phyloP scores from a whole-genome alignment of 2,888 invertebrate species.

The Oscheius sp. region DNA sequence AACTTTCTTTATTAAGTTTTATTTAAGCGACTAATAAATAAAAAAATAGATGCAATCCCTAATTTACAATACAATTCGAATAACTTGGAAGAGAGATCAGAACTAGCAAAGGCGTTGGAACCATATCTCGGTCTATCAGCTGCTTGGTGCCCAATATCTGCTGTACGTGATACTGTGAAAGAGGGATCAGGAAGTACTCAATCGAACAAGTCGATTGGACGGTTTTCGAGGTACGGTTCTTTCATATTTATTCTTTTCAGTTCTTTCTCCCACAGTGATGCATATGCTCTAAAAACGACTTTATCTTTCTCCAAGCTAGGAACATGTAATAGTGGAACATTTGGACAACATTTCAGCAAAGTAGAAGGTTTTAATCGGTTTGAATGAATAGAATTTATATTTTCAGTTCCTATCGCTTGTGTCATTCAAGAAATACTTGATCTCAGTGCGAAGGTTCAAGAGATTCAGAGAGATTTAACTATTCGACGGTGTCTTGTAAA shows the following conservation, averaged over 20 bases:
- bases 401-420: slow-evolving; percentile 41
- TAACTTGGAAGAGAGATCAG: slow-evolving; percentile 33
- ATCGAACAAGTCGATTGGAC: slow-evolving; percentile 39
- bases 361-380: slow-evolving; percentile 46
- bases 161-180: slow-evolving; percentile 26
- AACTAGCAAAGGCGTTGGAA: slow-evolving; percentile 46
- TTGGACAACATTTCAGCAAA: slow-evolving; percentile 62
- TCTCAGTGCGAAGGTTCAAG: slow-evolving; percentile 75
- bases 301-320: slow-evolving; percentile 61
- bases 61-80: background rate
- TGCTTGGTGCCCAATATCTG: slow-evolving; percentile 49
- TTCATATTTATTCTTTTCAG: slow-evolving; percentile 1
- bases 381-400: background rate
- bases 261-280: slow-evolving; percentile 26
- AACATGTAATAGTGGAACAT: slow-evolving; percentile 47
- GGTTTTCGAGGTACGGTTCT: slow-evolving; percentile 6
- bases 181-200: slow-evolving; percentile 32
- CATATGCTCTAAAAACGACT: slow-evolving; percentile 46
- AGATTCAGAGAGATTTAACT: slow-evolving; percentile 80
- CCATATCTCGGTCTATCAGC: slow-evolving; percentile 49
- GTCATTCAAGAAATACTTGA: slow-evolving; percentile 45
- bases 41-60: slow-evolving; percentile 31
- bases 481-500: slow-evolving; percentile 75
- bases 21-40: slow-evolving; percentile 29
- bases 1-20: background rate